phyloP scores from a whole-genome alignment of 2,797 vertebrate species.

The Etheostoma perlongum region DNA sequence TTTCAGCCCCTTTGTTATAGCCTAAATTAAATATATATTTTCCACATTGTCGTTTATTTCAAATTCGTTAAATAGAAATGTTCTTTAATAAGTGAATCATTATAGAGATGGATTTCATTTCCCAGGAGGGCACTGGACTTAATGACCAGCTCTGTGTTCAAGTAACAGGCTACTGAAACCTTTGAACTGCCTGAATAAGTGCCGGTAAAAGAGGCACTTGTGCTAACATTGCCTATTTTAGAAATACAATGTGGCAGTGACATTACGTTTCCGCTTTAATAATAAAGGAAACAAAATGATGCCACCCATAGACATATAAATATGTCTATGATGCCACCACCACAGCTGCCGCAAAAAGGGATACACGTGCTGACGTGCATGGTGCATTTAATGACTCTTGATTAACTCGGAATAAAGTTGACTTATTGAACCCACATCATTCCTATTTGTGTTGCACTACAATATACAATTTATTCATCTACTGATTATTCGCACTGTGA shows the following conservation, averaged over 20 bases:
- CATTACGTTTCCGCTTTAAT: constrained; percentile 9
- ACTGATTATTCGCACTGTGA: not conserved
- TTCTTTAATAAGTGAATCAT: not conserved
- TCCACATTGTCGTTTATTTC: not conserved
- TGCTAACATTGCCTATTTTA: not conserved
- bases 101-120: not conserved
- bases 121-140: not conserved
- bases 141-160: not conserved
- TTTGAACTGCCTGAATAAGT: not conserved
- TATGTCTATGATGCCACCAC: constrained; percentile 1
- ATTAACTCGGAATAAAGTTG: constrained; percentile 15
- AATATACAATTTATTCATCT: not conserved
- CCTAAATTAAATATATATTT: no score
- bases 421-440: not conserved
- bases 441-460: no score
- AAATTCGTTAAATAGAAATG: not conserved
- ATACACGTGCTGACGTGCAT: constrained; percentile 50
- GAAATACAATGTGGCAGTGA: constrained; percentile 6
- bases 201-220: not conserved
- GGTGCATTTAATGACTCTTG: constrained; percentile 31
- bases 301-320: not conserved
- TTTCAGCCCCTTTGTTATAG: not conserved
- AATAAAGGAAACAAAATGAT: not conserved
- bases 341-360: constrained; percentile 15
- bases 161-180: not conserved